Conservation (phyloP, 2,113 vertebrate species). For the Onychorhynchus coronatus region DNA sequence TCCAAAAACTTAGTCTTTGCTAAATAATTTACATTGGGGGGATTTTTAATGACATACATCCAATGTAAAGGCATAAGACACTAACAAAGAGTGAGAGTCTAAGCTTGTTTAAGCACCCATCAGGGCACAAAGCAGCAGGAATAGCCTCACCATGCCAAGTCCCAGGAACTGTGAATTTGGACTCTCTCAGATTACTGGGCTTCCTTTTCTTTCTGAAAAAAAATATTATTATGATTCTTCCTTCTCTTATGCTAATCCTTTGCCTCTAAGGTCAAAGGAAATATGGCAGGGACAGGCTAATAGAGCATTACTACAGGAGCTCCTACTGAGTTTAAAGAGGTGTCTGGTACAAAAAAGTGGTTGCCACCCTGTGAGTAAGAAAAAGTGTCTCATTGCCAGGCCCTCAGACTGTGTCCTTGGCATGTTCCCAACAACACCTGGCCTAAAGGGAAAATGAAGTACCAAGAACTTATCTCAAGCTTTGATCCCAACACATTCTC, state of each 20-base stretch:
- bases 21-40: background rate
- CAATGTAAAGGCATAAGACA: background rate
- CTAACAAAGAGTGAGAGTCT: background rate
- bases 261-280: background rate
- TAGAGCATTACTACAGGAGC: background rate
- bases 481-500: constrained; percentile 13
- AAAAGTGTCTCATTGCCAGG: background rate
- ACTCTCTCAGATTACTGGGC: background rate
- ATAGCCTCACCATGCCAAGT: background rate
- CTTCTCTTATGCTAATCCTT: constrained; percentile 11
- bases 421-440: background rate
- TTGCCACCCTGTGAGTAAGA: background rate
- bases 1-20: background rate
- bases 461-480: background rate
- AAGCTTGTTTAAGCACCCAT: background rate
- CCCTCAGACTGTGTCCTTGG: constrained; percentile 7
- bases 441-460: constrained; percentile 14
- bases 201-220: background rate
- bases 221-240: background rate
- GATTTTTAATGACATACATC: background rate
- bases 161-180: background rate
- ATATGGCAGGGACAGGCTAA: background rate
- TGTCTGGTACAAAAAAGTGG: background rate
- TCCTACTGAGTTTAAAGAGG: background rate
- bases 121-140: background rate